Evolutionary conservation across 2,797 vertebrate genomes (phyloP).

Genomic region (Ibycter americanus): DNA sequence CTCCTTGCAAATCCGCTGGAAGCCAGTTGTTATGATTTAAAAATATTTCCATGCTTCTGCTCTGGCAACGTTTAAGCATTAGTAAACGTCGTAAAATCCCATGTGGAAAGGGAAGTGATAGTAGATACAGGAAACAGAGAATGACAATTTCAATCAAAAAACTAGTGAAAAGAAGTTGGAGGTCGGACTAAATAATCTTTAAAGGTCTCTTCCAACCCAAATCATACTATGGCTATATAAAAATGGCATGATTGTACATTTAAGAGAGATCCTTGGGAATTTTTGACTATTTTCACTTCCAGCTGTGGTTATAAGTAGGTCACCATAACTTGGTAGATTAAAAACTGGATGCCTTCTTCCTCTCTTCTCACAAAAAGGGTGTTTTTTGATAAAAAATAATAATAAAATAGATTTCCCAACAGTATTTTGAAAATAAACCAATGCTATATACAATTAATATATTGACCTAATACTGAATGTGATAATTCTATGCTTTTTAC

Average conservation of each 20-base stretch:
- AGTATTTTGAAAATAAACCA: background rate
- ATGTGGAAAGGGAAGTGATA: background rate
- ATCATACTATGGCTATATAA: background rate
- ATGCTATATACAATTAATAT: background rate
- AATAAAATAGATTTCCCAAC: background rate
- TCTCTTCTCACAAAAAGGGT: background rate
- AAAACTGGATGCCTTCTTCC: background rate
- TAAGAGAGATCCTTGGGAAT: background rate
- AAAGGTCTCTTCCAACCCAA: background rate
- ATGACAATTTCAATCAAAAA: background rate
- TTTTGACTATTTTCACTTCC: background rate
- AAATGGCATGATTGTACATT: background rate
- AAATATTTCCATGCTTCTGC: background rate
- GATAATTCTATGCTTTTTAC: background rate
- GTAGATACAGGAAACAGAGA: background rate
- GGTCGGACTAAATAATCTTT: background rate
- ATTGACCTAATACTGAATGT: background rate
- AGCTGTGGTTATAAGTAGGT: background rate
- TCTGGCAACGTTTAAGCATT: background rate
- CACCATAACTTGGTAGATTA: background rate
- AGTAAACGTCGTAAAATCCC: constrained; percentile 1
- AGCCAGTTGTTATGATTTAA: constrained; percentile 25
- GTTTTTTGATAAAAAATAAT: background rate
- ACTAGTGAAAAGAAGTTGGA: background rate
- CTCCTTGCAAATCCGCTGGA: constrained; percentile 44